Conservation (phyloP, 2,888 invertebrate species). For the Calameuta idolon region DNA sequence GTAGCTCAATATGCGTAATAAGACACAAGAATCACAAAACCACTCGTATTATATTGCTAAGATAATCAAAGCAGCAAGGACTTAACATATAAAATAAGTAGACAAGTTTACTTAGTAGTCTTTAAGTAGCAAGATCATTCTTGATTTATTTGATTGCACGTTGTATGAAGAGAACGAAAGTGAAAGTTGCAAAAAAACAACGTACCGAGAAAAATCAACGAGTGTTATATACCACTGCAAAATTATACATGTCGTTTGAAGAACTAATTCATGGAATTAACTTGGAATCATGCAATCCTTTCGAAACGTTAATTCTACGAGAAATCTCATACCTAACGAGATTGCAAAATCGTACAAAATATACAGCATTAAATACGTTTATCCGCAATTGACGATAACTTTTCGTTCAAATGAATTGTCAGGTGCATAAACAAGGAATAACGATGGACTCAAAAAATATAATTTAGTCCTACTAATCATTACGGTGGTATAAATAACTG, state of each 20-base stretch:
- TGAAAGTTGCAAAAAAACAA: background rate
- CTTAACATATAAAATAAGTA: slow-evolving; percentile 6
- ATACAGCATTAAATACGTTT: background rate
- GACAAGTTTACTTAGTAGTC: slow-evolving; percentile 6
- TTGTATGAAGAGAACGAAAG: background rate
- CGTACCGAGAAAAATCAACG: background rate
- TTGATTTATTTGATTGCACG: slow-evolving; percentile 1
- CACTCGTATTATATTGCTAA: slow-evolving; percentile 10
- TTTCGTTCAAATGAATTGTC: background rate
- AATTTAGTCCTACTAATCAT: background rate
- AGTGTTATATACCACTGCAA: too few relatives aligned
- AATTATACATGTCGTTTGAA: too few relatives aligned
- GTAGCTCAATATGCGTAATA: slow-evolving; percentile 10
- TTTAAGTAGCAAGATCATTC: slow-evolving; percentile 8
- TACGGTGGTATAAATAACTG: background rate
- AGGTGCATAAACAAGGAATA: background rate
- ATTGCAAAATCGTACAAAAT: background rate
- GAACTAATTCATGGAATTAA: too few relatives aligned
- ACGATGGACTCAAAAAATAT: background rate
- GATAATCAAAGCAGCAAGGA: slow-evolving; percentile 8
- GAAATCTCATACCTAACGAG: background rate
- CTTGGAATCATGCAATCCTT: background rate
- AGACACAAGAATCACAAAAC: slow-evolving; percentile 14
- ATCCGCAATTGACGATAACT: background rate
- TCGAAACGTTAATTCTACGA: background rate